Evolutionary conservation across 2,888 invertebrate genomes (phyloP).

Genomic region (Rotaria magnacalcarata): DNA sequence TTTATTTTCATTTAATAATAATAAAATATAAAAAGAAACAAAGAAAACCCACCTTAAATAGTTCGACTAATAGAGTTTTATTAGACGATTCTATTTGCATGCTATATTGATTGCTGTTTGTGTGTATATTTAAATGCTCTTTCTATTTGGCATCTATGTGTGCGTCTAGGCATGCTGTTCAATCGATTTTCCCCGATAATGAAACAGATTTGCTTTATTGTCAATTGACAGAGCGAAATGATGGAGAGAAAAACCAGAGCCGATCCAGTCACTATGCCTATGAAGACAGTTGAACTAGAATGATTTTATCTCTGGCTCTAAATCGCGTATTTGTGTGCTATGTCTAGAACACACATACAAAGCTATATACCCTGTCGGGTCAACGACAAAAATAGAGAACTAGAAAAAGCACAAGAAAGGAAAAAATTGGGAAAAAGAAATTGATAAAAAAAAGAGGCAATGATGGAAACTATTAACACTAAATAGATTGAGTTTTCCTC

Average conservation of each 20-base stretch:
- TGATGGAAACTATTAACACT: neutral
- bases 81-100: neutral
- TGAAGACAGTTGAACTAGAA: neutral
- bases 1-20: neutral
- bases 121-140: neutral
- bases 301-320: neutral
- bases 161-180: neutral
- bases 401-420: neutral
- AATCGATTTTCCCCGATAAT: neutral
- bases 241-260: neutral
- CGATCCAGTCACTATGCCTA: neutral
- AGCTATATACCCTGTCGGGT: neutral
- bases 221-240: neutral
- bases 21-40: neutral
- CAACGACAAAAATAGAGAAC: neutral
- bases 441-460: neutral
- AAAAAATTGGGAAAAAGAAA: neutral
- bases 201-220: neutral
- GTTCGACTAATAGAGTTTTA: neutral
- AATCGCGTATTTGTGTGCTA: neutral
- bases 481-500: neutral
- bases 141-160: no score
- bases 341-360: neutral
- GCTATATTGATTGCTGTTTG: neutral
- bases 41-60: neutral